Conservation (phyloP, 2,888 invertebrate genomes). For the Cylindroiulus punctatus region DNA sequence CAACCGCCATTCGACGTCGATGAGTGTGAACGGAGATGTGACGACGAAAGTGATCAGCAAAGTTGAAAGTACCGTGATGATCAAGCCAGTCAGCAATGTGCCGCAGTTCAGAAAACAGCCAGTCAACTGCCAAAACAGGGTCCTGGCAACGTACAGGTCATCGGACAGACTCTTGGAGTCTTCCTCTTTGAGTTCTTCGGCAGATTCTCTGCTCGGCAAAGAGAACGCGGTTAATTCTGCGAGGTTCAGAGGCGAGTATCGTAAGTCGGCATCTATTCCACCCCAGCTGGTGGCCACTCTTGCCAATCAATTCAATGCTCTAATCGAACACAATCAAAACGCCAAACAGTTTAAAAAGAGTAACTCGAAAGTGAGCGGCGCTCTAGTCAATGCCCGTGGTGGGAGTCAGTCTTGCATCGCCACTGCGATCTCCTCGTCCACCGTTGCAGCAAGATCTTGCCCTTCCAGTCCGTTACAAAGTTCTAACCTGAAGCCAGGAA, state of each 20-base stretch:
- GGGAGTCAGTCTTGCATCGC: conserved; percentile 5
- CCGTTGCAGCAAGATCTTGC: conserved; percentile 49
- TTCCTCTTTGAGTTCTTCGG: not conserved
- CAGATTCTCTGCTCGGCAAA: conserved; percentile 40
- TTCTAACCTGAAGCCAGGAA: not conserved
- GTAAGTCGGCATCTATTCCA: conserved; percentile 56
- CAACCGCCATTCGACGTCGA: not conserved
- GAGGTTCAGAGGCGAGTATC: conserved; percentile 33
- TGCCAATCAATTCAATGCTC: conserved; percentile 77
- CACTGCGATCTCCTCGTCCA: not conserved
- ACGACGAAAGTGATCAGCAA: conserved; percentile 1
- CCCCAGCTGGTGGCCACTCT: conserved; percentile 72
- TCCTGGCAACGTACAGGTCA: conserved; percentile 5
- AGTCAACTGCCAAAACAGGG: not conserved
- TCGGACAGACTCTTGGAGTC: not conserved
- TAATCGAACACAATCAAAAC: conserved; percentile 58
- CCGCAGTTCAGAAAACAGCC: conserved; percentile 19
- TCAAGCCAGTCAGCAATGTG: conserved; percentile 2
- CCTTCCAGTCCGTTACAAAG: conserved; percentile 53
- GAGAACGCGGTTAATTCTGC: conserved; percentile 15
- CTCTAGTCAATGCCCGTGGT: conserved; percentile 49
- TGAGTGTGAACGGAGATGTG: not conserved
- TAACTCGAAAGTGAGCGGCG: not conserved
- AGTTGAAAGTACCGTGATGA: conserved; percentile 20
- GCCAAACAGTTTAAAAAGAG: conserved; percentile 10